A percentile compares a stretch with the other conserved stretches of the same genome.
Conservation (phyloP, 1,140 invertebrate species). For the Megathymus violae region DNA sequence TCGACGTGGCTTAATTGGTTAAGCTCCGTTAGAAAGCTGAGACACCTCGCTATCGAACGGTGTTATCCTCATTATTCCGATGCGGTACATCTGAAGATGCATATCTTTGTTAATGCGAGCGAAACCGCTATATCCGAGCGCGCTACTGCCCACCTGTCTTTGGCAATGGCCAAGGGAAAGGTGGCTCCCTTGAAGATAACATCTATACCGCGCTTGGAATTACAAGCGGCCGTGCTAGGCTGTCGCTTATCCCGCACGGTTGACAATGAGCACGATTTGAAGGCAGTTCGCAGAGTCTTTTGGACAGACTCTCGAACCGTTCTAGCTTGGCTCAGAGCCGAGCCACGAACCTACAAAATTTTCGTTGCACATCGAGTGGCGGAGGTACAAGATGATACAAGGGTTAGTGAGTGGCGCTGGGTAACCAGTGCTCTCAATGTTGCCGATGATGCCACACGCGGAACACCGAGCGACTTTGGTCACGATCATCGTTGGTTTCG, state of each 20-base stretch:
- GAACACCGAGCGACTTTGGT: not conserved
- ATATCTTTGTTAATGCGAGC: conserved; percentile 5
- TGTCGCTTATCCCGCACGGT: conserved; percentile 17
- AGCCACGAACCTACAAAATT: conserved; percentile 42
- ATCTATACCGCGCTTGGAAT: conserved; percentile 37
- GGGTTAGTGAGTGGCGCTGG: conserved; percentile 44
- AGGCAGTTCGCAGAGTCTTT: conserved; percentile 12
- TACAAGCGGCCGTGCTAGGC: conserved; percentile 39
- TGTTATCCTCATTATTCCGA: not conserved
- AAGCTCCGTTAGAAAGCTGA: not conserved
- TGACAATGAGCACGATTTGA: conserved; percentile 16
- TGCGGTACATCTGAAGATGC: not conserved
- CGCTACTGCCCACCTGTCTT: too few relatives aligned
- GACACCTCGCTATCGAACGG: not conserved
- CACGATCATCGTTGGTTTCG: conserved; percentile 5
- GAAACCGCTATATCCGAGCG: conserved; percentile 5
- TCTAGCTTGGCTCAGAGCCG: conserved; percentile 40
- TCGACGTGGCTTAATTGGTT: not conserved
- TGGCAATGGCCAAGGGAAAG: conserved; percentile 18
- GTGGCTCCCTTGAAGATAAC: conserved; percentile 39
- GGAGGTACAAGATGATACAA: conserved; percentile 51
- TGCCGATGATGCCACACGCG: conserved; percentile 35
- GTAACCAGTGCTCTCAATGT: conserved; percentile 7
- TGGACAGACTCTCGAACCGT: conserved; percentile 42
- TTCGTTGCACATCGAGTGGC: conserved; percentile 63